Conservation (phyloP, 2,888 invertebrate genomes). For the Drosophila infuscata region DNA sequence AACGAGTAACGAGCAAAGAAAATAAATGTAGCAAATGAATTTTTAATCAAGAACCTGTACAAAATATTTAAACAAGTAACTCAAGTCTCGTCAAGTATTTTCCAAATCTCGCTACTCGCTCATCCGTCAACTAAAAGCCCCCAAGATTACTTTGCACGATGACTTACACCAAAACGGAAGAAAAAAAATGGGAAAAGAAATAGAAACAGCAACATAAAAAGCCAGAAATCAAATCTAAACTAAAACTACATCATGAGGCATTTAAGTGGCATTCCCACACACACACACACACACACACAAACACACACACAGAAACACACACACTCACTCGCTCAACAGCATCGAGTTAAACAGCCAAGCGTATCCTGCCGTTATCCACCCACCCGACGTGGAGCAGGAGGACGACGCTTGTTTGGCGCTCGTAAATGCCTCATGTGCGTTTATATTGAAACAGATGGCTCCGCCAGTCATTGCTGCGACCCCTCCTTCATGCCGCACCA, state of each 20-base stretch:
- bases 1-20: neutral
- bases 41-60: neutral
- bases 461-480: constrained; percentile 47
- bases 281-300: constrained; percentile 5
- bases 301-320: constrained; percentile 4
- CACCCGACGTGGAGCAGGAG: constrained; percentile 13
- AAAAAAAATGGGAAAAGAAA: neutral
- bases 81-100: neutral
- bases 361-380: constrained; percentile 36
- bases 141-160: constrained; percentile 6
- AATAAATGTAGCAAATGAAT: neutral
- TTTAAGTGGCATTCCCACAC: constrained; percentile 63
- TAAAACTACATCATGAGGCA: constrained; percentile 68
- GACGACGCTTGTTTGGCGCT: constrained; percentile 56
- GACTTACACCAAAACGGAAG: neutral
- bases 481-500: neutral
- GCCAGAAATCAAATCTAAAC: constrained; percentile 63
- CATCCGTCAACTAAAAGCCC: constrained; percentile 23
- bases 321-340: constrained; percentile 12
- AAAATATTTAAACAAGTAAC: neutral
- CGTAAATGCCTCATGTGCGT: constrained; percentile 80
- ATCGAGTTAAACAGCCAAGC: constrained; percentile 17
- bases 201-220: constrained; percentile 13
- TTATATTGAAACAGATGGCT: constrained; percentile 85
- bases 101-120: constrained; percentile 6